Percentiles rank a stretch among this genome's conserved stretches.
These are phyloP conservation scores for Dreissena polymorpha DNA, from an alignment of 1,140 invertebrate species.

Conservation along the genomic window DNA sequence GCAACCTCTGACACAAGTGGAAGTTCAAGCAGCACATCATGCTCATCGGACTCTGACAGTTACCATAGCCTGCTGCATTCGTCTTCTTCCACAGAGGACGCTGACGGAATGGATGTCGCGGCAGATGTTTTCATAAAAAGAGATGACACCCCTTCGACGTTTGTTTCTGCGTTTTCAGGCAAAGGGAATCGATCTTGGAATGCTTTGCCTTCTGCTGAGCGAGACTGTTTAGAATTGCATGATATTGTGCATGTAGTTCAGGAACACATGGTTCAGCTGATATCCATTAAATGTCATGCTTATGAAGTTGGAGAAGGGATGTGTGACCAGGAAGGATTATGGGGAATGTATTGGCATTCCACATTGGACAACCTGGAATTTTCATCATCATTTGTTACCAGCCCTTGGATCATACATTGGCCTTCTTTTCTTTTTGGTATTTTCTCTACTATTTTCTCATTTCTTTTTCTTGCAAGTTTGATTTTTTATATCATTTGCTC, in stretches of 20 bases:
- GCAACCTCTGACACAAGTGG: not conserved
- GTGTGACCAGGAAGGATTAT: not conserved
- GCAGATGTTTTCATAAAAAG: not conserved
- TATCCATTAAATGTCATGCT: not conserved
- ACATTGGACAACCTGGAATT: not conserved
- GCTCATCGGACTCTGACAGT: slow-evolving; percentile 15
- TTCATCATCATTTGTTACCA: not conserved
- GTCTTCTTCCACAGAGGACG: not conserved
- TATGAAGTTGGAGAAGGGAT: not conserved
- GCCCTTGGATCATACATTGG: no score
- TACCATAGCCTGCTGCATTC: not conserved
- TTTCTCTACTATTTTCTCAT: no score
- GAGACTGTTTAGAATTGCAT: not conserved
- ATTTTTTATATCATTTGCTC: no score
- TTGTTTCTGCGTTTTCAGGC: slow-evolving; percentile 1
- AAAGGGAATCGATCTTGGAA: slow-evolving; percentile 22
- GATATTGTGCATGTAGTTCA: not conserved
- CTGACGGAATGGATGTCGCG: slow-evolving; percentile 3
- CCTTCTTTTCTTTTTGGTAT: no score
- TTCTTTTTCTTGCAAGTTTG: no score
- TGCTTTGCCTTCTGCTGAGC: slow-evolving; percentile 1
- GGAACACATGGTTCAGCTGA: not conserved
- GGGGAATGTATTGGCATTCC: not conserved
- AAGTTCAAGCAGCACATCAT: not conserved
- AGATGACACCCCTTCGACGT: not conserved